Conservation (phyloP, 2,113 vertebrate genomes). For the Pseudorectes ferrugineus region DNA sequence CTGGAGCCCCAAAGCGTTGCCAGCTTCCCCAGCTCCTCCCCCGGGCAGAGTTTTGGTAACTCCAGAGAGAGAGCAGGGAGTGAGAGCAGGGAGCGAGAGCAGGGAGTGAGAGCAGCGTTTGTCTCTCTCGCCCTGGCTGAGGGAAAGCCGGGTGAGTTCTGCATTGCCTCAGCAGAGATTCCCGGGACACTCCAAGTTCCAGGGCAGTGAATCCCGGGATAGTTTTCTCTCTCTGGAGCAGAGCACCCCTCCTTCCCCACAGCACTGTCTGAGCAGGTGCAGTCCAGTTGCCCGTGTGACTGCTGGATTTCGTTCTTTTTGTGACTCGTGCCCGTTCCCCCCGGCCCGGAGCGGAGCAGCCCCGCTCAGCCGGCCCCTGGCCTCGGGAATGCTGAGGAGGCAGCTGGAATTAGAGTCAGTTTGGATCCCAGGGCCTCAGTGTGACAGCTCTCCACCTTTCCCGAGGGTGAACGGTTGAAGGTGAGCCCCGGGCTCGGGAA, state of each 20-base stretch:
- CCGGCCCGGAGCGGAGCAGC: not conserved
- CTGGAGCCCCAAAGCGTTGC: not conserved
- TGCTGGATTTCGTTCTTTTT: not conserved
- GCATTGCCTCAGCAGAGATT: not conserved
- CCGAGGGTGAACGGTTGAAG: fast-evolving
- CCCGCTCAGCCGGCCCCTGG: not conserved
- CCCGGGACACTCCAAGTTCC: fast-evolving
- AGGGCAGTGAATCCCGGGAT: not conserved
- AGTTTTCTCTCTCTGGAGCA: not conserved
- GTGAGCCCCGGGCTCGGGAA: not conserved
- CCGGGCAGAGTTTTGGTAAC: not conserved
- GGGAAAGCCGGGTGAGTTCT: not conserved
- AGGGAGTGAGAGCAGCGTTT: not conserved
- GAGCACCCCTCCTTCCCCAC: not conserved
- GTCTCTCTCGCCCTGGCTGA: not conserved
- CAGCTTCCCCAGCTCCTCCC: not conserved
- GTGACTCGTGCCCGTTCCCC: not conserved
- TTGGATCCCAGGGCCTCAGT: fast-evolving
- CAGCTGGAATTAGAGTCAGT: not conserved
- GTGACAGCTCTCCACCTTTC: not conserved
- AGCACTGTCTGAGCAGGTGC: fast-evolving
- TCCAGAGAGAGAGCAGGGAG: not conserved
- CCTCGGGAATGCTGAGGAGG: not conserved
- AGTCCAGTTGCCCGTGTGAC: not conserved
- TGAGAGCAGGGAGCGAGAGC: not conserved